A percentile compares a stretch with the other conserved stretches of the same genome.
Conservation (phyloP, 2,797 vertebrate genomes). For the Malacoraja senta region DNA sequence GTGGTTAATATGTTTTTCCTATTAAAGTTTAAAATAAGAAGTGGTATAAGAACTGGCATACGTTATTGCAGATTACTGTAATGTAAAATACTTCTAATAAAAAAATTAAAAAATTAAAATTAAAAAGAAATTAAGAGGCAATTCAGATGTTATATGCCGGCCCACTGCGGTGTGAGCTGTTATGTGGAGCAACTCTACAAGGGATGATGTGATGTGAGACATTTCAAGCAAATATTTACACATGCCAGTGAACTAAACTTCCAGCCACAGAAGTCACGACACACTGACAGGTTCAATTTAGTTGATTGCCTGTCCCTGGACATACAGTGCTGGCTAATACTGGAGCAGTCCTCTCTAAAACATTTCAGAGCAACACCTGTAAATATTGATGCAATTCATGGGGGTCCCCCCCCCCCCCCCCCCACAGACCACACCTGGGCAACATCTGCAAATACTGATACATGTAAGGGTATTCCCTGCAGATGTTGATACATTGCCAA, state of each 20-base stretch:
- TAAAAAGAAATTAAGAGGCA: not conserved
- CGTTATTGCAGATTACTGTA: too few species aligned
- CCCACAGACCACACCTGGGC: too few species aligned
- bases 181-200: not conserved
- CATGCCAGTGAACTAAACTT: not conserved
- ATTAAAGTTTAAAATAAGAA: too few species aligned
- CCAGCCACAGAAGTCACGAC: not conserved
- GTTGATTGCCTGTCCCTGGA: too few species aligned
- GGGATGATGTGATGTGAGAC: not conserved
- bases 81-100: too few species aligned
- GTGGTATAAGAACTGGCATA: too few species aligned
- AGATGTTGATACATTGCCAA: not conserved
- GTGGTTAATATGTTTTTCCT: not conserved
- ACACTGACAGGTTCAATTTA: not conserved
- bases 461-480: not conserved
- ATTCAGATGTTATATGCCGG: not conserved
- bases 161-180: not conserved
- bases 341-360: too few species aligned
- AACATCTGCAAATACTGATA: not conserved
- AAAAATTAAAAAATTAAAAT: too few species aligned
- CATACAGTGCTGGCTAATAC: too few species aligned
- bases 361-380: too few species aligned
- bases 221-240: constrained; percentile 2
- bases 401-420: too few species aligned
- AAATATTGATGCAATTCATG: too few species aligned